Evolutionary conservation across 1,140 invertebrate genomes (phyloP).

Genomic region (Trachelipus rathkii): DNA sequence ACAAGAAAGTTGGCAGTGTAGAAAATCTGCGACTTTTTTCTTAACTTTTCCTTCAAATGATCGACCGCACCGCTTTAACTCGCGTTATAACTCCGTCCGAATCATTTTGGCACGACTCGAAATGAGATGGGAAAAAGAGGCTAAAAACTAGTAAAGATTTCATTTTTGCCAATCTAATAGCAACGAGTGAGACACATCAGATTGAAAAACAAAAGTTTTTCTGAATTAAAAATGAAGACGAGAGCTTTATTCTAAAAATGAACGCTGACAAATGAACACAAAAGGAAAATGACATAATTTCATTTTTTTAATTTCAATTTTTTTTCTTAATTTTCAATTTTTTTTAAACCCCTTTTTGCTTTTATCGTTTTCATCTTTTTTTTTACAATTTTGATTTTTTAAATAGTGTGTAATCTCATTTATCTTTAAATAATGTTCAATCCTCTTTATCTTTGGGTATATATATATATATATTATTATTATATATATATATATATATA

Average conservation of each 20-base stretch:
- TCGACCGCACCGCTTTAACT: background rate
- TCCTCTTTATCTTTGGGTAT: too few species aligned
- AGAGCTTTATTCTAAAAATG: background rate
- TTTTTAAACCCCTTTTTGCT: too few species aligned
- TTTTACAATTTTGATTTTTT: too few species aligned
- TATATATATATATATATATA: too few species aligned
- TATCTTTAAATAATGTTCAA: too few species aligned
- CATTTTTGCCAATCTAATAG: constrained; percentile 3
- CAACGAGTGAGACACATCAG: background rate
- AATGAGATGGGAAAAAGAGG: background rate
- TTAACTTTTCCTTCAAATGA: constrained; percentile 4
- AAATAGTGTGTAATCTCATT: too few species aligned
- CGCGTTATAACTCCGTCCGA: background rate
- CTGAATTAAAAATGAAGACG: constrained; percentile 4
- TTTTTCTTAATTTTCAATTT: background rate
- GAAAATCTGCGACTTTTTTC: background rate
- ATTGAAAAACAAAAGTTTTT: constrained; percentile 4
- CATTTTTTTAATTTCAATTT: background rate
- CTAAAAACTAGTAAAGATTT: background rate
- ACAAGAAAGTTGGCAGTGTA: background rate
- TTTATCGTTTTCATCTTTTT: too few species aligned
- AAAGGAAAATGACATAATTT: background rate
- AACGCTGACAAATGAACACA: background rate
- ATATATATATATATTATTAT: too few species aligned
- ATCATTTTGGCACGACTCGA: background rate